phyloP scores from a whole-genome alignment of 2,888 invertebrate genomes.

The Prenolepis imparis region DNA sequence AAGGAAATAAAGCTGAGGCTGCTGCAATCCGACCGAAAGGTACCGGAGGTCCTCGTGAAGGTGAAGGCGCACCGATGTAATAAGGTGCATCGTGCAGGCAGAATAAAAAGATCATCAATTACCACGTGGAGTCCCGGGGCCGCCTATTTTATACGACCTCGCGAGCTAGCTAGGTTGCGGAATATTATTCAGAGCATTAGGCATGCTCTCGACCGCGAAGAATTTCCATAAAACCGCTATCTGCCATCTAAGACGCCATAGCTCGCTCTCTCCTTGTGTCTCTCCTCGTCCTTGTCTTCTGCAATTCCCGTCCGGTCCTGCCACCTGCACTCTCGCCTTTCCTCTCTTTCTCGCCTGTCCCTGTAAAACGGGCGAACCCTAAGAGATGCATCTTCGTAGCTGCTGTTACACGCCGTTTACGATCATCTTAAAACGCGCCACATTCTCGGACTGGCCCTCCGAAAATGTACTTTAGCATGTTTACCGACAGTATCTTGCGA shows the following conservation, averaged over 20 bases:
- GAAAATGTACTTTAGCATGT: constrained; percentile 53
- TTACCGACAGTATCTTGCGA: constrained; percentile 55
- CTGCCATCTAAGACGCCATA: constrained; percentile 80
- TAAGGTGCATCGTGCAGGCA: constrained; percentile 79
- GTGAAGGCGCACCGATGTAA: constrained; percentile 61
- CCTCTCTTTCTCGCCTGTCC: constrained; percentile 33
- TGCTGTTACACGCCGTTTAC: constrained; percentile 68
- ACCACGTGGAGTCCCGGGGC: constrained; percentile 67
- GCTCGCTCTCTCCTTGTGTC: constrained; percentile 58
- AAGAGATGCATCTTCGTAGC: constrained; percentile 58
- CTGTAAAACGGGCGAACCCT: constrained; percentile 16
- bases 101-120: constrained; percentile 84
- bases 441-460: constrained; percentile 34
- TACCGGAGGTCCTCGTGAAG: constrained; percentile 36
- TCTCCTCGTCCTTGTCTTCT: constrained; percentile 47
- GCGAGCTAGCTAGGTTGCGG: constrained; percentile 79
- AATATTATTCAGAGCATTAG: constrained; percentile 85
- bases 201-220: constrained; percentile 80
- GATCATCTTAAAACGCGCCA: constrained; percentile 63
- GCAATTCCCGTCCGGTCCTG: constrained; percentile 52
- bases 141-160: constrained; percentile 70
- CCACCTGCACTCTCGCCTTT: constrained; percentile 28
- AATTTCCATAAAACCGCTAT: constrained; percentile 85
- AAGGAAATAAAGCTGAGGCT: constrained; percentile 69
- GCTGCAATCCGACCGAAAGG: constrained; percentile 70